Evolutionary conservation across 37 sponge, comb jelly and placozoan species (phyloP).

Genomic region (Diacarnus erythraeanus): DNA sequence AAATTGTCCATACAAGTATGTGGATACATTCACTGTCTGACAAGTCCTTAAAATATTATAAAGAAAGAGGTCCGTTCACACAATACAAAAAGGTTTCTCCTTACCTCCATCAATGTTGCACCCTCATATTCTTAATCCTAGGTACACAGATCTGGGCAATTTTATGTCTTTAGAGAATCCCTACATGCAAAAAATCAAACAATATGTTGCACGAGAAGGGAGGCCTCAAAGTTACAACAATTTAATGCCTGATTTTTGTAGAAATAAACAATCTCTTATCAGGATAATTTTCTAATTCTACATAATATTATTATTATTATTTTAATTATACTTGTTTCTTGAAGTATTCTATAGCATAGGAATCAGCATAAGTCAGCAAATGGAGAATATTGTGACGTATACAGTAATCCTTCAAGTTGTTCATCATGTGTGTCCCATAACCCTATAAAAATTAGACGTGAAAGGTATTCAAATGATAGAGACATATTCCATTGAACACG

Average conservation of each 20-base stretch:
- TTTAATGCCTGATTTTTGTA: background rate
- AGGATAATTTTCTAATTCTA: background rate
- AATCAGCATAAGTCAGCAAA: slow-evolving; percentile 94
- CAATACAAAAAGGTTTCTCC: background rate
- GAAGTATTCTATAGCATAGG: slow-evolving; percentile 95
- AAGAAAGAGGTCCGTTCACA: no score
- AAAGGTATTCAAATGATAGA: no score
- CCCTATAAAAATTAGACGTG: slow-evolving; percentile 58
- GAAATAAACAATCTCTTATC: background rate
- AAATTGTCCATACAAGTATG: no score
- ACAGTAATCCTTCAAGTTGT: slow-evolving; percentile 93
- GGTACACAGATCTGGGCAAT: slow-evolving; percentile 68
- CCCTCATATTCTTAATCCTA: slow-evolving; percentile 98
- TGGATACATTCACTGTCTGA: no score
- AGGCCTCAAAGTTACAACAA: background rate
- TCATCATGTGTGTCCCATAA: slow-evolving; percentile 98
- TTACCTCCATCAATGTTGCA: slow-evolving; percentile 93
- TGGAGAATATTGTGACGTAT: slow-evolving; percentile 82
- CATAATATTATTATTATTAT: background rate
- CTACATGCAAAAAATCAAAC: slow-evolving; percentile 38
- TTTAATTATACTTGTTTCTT: slow-evolving; percentile 88
- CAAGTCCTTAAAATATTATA: no score
- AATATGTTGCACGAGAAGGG: no score
- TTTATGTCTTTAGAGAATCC: slow-evolving; percentile 87
- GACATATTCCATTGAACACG: no score